These are phyloP conservation scores for Leptonema lineaticorne DNA, from an alignment of 1,140 invertebrate species.

Conservation along the genomic window DNA sequence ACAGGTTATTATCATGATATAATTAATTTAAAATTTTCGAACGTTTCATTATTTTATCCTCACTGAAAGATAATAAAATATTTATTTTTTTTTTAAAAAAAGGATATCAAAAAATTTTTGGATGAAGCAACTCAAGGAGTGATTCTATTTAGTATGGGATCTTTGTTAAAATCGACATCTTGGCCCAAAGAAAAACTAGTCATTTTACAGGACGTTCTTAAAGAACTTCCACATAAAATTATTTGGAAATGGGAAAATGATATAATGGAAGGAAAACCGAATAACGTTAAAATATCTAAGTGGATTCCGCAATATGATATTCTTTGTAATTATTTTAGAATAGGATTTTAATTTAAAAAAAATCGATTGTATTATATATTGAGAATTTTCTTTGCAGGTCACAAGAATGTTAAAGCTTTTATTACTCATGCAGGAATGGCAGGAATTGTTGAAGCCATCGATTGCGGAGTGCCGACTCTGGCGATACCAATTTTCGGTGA, in stretches of 20 bases:
- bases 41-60: too few relatives aligned
- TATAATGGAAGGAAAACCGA: slow-evolving; percentile 37
- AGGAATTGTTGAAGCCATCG: slow-evolving; percentile 61
- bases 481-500: slow-evolving; percentile 63
- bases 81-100: neutral
- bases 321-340: slow-evolving; percentile 46
- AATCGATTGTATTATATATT: neutral
- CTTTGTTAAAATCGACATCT: slow-evolving; percentile 38
- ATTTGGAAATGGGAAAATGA: slow-evolving; percentile 54
- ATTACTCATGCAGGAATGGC: slow-evolving; percentile 65
- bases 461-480: slow-evolving; percentile 62
- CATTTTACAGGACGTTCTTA: slow-evolving; percentile 46
- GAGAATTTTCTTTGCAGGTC: slow-evolving; percentile 47
- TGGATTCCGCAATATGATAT: slow-evolving; percentile 48
- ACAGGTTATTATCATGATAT: neutral
- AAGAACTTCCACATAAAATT: slow-evolving; percentile 49
- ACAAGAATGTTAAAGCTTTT: slow-evolving; percentile 60
- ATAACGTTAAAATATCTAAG: slow-evolving; percentile 44
- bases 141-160: slow-evolving; percentile 47
- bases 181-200: slow-evolving; percentile 43
- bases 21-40: neutral
- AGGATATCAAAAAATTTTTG: slow-evolving; percentile 43
- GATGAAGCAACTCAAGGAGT: slow-evolving; percentile 44
- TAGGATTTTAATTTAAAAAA: neutral
- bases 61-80: too few relatives aligned